Evolutionary conservation across 2,888 invertebrate species (phyloP).

Genomic region (Tuta absoluta): DNA sequence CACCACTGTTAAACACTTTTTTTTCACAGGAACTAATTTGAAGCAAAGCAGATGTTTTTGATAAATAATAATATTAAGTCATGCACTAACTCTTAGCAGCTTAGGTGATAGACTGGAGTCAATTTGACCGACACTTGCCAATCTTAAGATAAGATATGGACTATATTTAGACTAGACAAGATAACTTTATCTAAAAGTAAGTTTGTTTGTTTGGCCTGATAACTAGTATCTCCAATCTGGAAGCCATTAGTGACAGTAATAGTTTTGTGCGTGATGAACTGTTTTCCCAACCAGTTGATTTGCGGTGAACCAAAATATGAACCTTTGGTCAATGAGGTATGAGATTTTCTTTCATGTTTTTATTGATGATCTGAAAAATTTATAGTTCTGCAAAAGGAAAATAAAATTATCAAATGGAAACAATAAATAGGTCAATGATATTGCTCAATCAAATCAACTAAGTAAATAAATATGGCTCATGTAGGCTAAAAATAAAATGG

Average conservation of each 20-base stretch:
- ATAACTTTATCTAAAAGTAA: conserved; percentile 24
- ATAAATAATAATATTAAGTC: not conserved
- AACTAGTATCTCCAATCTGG: conserved; percentile 23
- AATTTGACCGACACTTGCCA: conserved; percentile 42
- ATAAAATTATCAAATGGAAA: not conserved
- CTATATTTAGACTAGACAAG: conserved; percentile 33
- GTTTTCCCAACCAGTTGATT: conserved; percentile 45
- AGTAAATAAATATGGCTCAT: not conserved
- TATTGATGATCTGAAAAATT: no score
- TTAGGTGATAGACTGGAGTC: conserved; percentile 42
- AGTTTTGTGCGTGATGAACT: conserved; percentile 28
- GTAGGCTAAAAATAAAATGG: not conserved
- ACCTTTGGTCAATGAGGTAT: conserved; percentile 53
- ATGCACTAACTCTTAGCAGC: not conserved
- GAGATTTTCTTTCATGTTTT: not conserved
- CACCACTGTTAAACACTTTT: conserved; percentile 32
- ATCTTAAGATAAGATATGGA: conserved; percentile 61
- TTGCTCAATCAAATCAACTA: not conserved
- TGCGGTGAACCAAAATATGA: conserved; percentile 55
- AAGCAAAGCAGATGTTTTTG: not conserved
- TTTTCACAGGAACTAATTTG: not conserved
- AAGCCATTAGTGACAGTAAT: conserved; percentile 8
- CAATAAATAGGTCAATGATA: conserved; percentile 1
- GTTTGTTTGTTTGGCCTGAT: conserved; percentile 37
- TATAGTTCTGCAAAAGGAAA: no score